Evolutionary conservation across 2,888 invertebrate genomes (phyloP).

Genomic region (Cremastobaeus sp.): DNA sequence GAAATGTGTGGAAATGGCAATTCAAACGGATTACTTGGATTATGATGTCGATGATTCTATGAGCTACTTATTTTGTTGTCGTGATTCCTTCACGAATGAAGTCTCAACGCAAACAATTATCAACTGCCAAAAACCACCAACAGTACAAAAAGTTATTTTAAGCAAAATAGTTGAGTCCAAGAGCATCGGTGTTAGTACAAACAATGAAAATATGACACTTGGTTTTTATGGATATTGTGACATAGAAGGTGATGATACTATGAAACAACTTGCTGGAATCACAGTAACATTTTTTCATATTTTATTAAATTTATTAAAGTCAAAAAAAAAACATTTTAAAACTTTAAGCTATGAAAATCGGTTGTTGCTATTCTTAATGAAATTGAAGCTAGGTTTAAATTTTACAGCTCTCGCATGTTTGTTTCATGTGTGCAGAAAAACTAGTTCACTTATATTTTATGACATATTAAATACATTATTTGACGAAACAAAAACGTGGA

Average conservation of each 20-base stretch:
- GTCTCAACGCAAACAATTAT: conserved; percentile 6
- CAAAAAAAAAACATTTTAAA: neutral
- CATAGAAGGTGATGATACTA: conserved; percentile 24
- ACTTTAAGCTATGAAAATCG: conserved; percentile 6
- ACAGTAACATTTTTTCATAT: conserved; percentile 24
- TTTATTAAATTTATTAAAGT: conserved; percentile 23
- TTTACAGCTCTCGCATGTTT: conserved; percentile 22
- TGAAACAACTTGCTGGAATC: conserved; percentile 33
- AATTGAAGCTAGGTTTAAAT: conserved; percentile 21
- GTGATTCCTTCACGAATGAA: neutral
- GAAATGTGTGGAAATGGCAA: neutral
- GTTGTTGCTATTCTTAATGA: conserved; percentile 33
- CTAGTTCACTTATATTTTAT: conserved; percentile 45
- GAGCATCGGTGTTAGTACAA: conserved; percentile 9
- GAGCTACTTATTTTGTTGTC: neutral
- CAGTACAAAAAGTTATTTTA: neutral
- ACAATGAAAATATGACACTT: neutral
- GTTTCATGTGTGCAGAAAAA: conserved; percentile 40
- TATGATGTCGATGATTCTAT: neutral
- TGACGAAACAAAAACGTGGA: conserved; percentile 50
- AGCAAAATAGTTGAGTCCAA: neutral
- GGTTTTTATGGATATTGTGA: conserved; percentile 37
- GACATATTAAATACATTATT: conserved; percentile 47
- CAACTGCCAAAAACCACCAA: neutral
- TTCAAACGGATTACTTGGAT: neutral